Evolutionary conservation across 2,113 vertebrate genomes (phyloP).

Genomic region (Anguilla japonica): DNA sequence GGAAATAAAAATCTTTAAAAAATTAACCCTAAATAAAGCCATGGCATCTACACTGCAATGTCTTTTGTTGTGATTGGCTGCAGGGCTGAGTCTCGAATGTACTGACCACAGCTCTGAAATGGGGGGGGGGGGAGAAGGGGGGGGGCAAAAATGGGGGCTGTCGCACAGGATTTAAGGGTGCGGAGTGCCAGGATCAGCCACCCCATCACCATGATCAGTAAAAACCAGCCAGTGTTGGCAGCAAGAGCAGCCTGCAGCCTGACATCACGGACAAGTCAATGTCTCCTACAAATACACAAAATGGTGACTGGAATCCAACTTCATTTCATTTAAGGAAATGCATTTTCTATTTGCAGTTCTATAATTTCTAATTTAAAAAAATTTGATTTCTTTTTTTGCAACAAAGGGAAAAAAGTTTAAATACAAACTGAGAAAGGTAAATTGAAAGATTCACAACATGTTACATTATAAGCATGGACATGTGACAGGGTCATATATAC

Average conservation of each 20-base stretch:
- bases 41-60: too few relatives aligned
- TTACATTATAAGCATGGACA: conserved; percentile 58
- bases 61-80: too few relatives aligned
- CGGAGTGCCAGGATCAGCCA: background rate
- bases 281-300: background rate
- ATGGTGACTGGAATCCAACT: too few relatives aligned
- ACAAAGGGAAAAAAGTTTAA: conserved; percentile 34
- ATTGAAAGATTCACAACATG: conserved; percentile 36
- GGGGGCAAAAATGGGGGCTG: too few relatives aligned
- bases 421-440: conserved; percentile 37
- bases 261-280: too few relatives aligned
- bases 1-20: background rate
- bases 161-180: background rate
- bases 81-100: background rate
- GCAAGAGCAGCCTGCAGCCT: background rate
- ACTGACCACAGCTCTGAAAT: background rate
- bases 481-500: conserved; percentile 60
- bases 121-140: too few relatives aligned
- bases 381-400: background rate
- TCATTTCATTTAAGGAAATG: too few relatives aligned
- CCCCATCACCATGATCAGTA: background rate
- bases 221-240: background rate
- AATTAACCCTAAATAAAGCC: too few relatives aligned
- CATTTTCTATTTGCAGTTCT: background rate
- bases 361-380: background rate